Base-by-base conservation (phyloP, 1,140 invertebrate species). In the Sycophila sp. region DNA sequence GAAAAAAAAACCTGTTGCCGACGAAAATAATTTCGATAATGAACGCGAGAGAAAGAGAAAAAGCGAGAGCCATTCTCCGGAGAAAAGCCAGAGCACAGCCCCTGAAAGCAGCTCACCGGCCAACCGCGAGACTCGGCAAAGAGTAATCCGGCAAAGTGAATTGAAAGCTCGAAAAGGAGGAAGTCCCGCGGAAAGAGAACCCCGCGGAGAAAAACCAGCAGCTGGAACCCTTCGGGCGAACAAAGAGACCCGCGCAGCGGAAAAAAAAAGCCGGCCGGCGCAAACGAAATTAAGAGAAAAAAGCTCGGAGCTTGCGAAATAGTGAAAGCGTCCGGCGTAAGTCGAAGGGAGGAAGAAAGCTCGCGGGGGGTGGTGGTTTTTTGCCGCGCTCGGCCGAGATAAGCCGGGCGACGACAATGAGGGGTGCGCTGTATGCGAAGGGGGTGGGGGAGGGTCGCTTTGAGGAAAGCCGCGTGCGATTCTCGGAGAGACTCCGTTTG, bases 81-180 rank as follows among this genome's bases (percentile, higher is more conserved):
- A n/a, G n/a, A n/a, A n/a, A n/a, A n/a, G n/a, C n/a, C n/a, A n/a
- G n/a, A n/a, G n/a, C n/a, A n/a, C n/a, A n/a, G n/a, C n/a, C n/a
- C n/a, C n/a, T n/a, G n/a, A n/a, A n/a, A n/a, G n/a, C n/a, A n/a
- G n/a, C n/a, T n/a, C n/a, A n/a, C n/a, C n/a, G n/a, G n/a, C n/a
- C n/a, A n/a, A n/a, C n/a, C n/a, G n/a, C n/a, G n/a, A n/a, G n/a
- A n/a, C n/a, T n/a, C n/a, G n/a, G n/a, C n/a, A n/a, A 60, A 56
- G 42, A 58, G 62, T 64, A 62, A 65, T 38, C 53, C 19, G 32
- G 53, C 19, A 64, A 64, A 60, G 53, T 32, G 11, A 56, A 55
- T 26, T 8, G 65, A 38, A 10, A 69, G 58, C n/a, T n/a, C n/a
- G 62, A 6, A 30, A 11, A 45, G 28, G 24, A 45, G 42, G 24